Base-by-base conservation (phyloP, 2,888 invertebrate species). In the Metellina segmentata region DNA sequence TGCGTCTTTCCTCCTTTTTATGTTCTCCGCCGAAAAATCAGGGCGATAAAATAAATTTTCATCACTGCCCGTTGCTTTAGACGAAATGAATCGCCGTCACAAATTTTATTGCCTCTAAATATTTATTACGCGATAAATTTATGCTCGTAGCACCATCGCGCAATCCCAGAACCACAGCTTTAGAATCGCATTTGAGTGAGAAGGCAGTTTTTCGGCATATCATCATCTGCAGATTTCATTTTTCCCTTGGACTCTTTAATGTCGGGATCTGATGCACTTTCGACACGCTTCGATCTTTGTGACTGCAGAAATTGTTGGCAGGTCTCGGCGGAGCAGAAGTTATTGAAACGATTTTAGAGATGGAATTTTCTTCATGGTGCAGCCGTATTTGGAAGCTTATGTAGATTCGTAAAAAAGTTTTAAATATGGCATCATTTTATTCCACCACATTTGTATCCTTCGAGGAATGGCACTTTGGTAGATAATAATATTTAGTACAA, bases 41-140 rank as follows among this genome's bases (percentile, higher is more conserved):
- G 81, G 75, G 75, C 74, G 81, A 81, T 88, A 74, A 88, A 88
- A 88, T 88, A 81, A 88, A 88, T 81, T 88, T 88, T 88, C 88
- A 88, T 81, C 79, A 70, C 72, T 88, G 9, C 48, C 69, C 71
- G 81, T 74, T 88, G 53, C 75, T 81, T 19, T 20, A 61, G 19
- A 51, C 19, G 49, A 85, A 85, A 85, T 61, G 77, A 72, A 83
- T 74, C 72, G 72, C 72, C 6, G 70, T 70, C 87, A 34, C 79
- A 79, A 81, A 74, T 75, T 81, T 88, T 88, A 88, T 88, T 81
- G 88, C 81, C 88, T 71, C 88, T 88, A 81, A 88, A 88, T 88
- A 88, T 88, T 88, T 88, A 72, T 81, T 74, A 81, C 53, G 61
- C 53, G 88, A 88, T 88, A 81, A 88, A 81, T 74, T 75, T 88